phyloP scores from a whole-genome alignment of 2,888 invertebrate genomes.

The Stenolophus ochropezus region DNA sequence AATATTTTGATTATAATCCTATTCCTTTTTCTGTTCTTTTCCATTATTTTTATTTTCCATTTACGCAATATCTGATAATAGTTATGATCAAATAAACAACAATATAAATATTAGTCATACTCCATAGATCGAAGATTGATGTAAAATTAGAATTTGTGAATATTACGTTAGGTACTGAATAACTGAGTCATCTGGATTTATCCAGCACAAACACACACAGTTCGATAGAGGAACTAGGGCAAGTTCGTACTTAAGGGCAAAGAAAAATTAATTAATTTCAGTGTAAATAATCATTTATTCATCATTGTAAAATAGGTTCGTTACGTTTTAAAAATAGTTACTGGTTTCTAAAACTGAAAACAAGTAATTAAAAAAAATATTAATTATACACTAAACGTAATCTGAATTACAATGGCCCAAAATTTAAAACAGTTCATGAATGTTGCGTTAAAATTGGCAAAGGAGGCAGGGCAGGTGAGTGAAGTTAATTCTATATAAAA shows the following conservation, averaged over 20 bases:
- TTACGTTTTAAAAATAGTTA: background rate
- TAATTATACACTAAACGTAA: background rate
- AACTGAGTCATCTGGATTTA: background rate
- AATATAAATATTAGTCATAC: background rate
- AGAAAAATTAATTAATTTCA: background rate
- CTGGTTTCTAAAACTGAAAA: background rate
- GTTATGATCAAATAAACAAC: background rate
- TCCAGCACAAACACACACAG: background rate
- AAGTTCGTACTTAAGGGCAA: background rate
- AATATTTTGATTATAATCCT: constrained; percentile 23
- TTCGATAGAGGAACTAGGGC: background rate
- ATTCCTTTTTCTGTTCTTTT: background rate
- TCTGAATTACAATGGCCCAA: constrained; percentile 55
- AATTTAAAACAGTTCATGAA: constrained; percentile 80
- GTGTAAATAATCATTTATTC: background rate
- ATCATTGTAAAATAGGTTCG: background rate
- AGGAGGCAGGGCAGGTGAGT: constrained; percentile 81
- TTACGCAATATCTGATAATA: background rate
- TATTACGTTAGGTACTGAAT: constrained; percentile 3
- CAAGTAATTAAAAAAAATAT: background rate
- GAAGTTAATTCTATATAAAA: constrained; percentile 56
- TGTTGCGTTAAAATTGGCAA: constrained; percentile 79
- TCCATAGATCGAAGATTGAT: background rate
- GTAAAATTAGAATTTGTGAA: background rate
- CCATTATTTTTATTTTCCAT: background rate